A percentile compares a stretch with the other conserved stretches of the same genome.
These are phyloP conservation scores for Amphipyra tragopoginis DNA, from an alignment of 2,888 invertebrate species.

Conservation along the genomic window DNA sequence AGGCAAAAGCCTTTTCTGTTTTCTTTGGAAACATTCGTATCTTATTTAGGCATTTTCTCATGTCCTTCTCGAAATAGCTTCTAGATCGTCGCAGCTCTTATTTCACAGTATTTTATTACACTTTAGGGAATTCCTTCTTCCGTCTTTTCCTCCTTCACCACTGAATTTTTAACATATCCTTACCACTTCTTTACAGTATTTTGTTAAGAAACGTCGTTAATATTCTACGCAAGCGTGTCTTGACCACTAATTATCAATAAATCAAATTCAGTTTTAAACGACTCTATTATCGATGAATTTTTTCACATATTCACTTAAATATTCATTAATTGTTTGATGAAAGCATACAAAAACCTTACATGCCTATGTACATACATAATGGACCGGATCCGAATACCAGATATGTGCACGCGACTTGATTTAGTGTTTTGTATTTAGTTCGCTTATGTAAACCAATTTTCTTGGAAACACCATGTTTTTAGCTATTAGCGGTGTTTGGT, in stretches of 20 bases:
- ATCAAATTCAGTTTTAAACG: conserved; percentile 24
- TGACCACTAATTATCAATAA: too few relatives aligned
- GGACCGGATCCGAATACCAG: conserved; percentile 29
- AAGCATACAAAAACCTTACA: conserved; percentile 31
- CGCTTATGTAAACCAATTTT: conserved; percentile 22
- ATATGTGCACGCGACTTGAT: conserved; percentile 44
- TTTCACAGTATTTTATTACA: not conserved
- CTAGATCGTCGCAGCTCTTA: not conserved
- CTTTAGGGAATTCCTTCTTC: not conserved
- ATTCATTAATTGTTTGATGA: conserved; percentile 48
- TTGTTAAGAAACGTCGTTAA: not conserved
- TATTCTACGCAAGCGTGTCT: not conserved
- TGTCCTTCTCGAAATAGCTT: not conserved
- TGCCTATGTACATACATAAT: conserved; percentile 39
- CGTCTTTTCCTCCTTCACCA: not conserved
- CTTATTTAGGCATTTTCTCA: not conserved
- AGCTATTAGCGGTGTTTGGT: not conserved
- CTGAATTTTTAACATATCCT: conserved; percentile 7
- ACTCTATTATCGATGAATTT: conserved; percentile 25
- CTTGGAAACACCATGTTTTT: conserved; percentile 19
- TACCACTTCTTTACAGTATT: not conserved
- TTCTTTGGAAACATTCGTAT: not conserved
- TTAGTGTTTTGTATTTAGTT: conserved; percentile 3
- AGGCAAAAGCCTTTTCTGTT: too few relatives aligned
- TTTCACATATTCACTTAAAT: conserved; percentile 25